Percentiles rank a stretch among this genome's conserved stretches.
Conservation (phyloP, 1,140 invertebrate genomes). For the Metaphire vulgaris region DNA sequence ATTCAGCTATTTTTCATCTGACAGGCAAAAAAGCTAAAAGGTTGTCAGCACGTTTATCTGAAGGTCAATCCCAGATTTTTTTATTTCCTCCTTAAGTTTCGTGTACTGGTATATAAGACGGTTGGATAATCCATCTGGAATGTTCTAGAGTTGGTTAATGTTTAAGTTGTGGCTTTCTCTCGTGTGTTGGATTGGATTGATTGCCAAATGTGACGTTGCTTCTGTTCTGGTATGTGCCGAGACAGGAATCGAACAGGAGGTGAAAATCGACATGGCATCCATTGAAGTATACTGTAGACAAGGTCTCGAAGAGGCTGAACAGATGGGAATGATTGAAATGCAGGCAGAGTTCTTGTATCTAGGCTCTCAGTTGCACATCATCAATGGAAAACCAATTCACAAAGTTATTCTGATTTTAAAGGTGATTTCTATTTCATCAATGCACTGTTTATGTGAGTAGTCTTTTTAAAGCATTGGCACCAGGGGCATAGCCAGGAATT, state of each 20-base stretch:
- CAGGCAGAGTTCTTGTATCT: conserved; percentile 45
- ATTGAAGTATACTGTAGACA: conserved; percentile 46
- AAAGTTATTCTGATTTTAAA: conserved; percentile 41
- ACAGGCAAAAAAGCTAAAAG: too few relatives aligned
- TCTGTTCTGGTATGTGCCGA: background rate
- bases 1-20: too few relatives aligned
- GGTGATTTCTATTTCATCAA: conserved; percentile 31
- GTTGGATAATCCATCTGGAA: too few relatives aligned
- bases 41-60: too few relatives aligned
- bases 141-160: too few relatives aligned
- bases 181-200: too few relatives aligned
- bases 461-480: background rate
- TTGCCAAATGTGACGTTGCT: too few relatives aligned
- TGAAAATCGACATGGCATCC: conserved; percentile 44
- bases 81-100: too few relatives aligned
- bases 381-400: conserved; percentile 44
- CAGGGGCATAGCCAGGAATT: background rate
- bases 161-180: too few relatives aligned
- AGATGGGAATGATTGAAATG: conserved; percentile 41
- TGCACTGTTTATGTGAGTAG: background rate
- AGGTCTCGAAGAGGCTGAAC: conserved; percentile 44
- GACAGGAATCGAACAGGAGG: conserved; percentile 40
- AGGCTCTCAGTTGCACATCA: conserved; percentile 41
- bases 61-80: too few relatives aligned
- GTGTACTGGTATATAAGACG: too few relatives aligned